Base-by-base conservation (phyloP, 2,113 vertebrate species). In the Saimiri boliviensis region DNA sequence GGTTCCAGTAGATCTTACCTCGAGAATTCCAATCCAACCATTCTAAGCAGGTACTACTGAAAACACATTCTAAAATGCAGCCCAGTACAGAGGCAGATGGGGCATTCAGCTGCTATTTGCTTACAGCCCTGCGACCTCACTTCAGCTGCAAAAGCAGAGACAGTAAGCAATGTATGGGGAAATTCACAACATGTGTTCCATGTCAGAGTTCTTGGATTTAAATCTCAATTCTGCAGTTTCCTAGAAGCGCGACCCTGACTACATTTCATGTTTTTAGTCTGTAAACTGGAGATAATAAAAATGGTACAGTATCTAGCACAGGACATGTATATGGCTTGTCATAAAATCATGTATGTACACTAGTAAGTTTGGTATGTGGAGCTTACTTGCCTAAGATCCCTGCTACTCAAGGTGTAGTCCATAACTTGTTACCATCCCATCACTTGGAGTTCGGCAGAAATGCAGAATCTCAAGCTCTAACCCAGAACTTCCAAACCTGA, bases 251-350 rank as follows among this genome's bases (percentile, higher is more conserved):
- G 87, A 56, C 25, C 6, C 23, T 45, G 54, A n/a, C 23, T 35
- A 16, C 56, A 3, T 79, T 77, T 89, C 16, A 45, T 35, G 70
- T 96, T 73, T 70, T 58, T 8, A 89, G 13, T 1, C 8, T 27
- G 35, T 42, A 82, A 94, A 80, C 74, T 16, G 16, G 6, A 70
- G 66, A 76, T 81, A 71, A 52, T 35, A 63, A 73, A 89, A 93
- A 47, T 27, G 12, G 19, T 79, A 60, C 6, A 63, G 42, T 20
- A 40, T 2, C 32, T 32, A 40, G 1, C 32, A 42, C 5, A 56
- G n/a, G 23, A 63, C 40, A 60, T 56, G 42, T 19, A 20, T 3
- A 0, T 52, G 49, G 40, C 5, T 42, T n/a, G 5, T 16, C 86
- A 52, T 80, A 70, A 91, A 58, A 86, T 27, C 16, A 68, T 32